Conservation (phyloP, 2,797 vertebrate genomes). For the Falco columbarius region DNA sequence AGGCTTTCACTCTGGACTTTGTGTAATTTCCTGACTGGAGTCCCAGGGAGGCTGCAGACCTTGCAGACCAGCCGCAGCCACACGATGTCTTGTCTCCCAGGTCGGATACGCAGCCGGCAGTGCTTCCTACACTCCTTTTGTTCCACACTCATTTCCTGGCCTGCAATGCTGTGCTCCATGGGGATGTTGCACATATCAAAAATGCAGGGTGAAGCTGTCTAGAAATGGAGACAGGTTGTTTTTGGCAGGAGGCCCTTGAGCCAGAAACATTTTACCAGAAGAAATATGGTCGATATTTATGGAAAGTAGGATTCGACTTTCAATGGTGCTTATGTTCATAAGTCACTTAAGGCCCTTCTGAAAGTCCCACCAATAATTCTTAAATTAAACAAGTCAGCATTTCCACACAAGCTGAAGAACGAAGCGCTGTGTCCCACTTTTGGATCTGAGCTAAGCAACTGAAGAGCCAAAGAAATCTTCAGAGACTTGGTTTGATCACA, state of each 20-base stretch:
- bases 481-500: conserved; percentile 21
- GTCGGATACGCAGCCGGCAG: background rate
- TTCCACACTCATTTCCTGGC: conserved; percentile 56
- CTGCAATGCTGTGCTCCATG: background rate
- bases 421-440: conserved; percentile 11
- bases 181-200: conserved; percentile 37
- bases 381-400: conserved; percentile 67
- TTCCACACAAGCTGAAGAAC: conserved; percentile 50
- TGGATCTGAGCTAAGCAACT: conserved; percentile 38
- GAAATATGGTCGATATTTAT: conserved; percentile 68
- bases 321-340: conserved; percentile 70
- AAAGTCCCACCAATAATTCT: conserved; percentile 70
- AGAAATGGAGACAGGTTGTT: conserved; percentile 68
- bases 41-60: background rate
- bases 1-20: background rate
- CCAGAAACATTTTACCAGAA: conserved; percentile 68
- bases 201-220: conserved; percentile 60
- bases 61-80: background rate
- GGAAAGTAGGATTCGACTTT: conserved; percentile 65
- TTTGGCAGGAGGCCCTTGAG: conserved; percentile 63
- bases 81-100: background rate
- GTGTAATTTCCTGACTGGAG: conserved; percentile 23
- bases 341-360: conserved; percentile 67
- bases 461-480: conserved; percentile 50
- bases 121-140: conserved; percentile 43